Evolutionary conservation across 2,888 invertebrate genomes (phyloP), one percentile per base, ranked within the genome.

Genomic region (Invenusta paracnida): DNA sequence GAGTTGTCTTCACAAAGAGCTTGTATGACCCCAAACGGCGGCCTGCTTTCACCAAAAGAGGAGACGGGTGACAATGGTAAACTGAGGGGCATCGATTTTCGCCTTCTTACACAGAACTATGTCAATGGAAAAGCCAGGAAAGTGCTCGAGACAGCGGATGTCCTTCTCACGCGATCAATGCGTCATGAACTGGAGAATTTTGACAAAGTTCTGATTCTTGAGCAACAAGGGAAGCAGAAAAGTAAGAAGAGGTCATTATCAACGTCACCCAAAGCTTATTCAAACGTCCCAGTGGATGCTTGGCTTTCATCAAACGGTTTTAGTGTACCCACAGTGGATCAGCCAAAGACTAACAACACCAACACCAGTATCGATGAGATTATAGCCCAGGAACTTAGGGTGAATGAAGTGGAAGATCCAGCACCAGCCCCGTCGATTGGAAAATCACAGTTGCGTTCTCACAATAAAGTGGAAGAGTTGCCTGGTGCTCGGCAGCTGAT

Each of bases 131-230:
- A 73, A 23, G 5, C 73, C 11, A 13, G 25, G 73, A 73, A 73
- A 73, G 11, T 73, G 2, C 27, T 73, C 11, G 73, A 73, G 23
- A 73, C 73, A 2, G 73, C 73, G 5, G 73, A 73, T 25, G 73
- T 73, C 23, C 27, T 73, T 5, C 73, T 73, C 73, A 73, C 73
- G 5, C 73, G 73, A 5, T 73, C 73, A 23, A 73, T 73, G 73
- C 73, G 73, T 23, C 73, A 73, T 73, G 23, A 73, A 73, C 73
- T 73, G 2, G 73, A 73, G 73, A 73, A 73, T 73, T 23, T 73
- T 23, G 73, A 73, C 73, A 23, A 73, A 23, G 48, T 48, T 48
- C 17, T 48, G 5, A n/a, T n/a, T n/a, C n/a, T n/a, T n/a, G n/a
- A n/a, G n/a, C n/a, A n/a, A n/a, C n/a, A n/a, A n/a, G n/a, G n/a